phyloP scores from a whole-genome alignment of 1,140 invertebrate species.

The Camponotus vicinus region DNA sequence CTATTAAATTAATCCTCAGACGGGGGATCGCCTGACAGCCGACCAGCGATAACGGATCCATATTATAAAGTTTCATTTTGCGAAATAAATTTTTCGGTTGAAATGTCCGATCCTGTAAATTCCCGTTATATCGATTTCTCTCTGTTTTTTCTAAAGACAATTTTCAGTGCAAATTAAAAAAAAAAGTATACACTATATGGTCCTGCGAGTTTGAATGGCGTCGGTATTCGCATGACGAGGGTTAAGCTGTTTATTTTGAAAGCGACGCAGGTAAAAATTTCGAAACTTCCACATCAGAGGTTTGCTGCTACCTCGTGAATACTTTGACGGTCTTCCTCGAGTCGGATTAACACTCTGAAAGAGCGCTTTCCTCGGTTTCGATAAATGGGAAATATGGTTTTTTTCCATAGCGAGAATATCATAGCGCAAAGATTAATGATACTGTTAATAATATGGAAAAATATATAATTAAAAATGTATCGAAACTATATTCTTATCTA shows the following conservation, averaged over 20 bases:
- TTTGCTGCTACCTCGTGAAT: background rate
- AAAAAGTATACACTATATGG: no score
- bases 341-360: conserved; percentile 8
- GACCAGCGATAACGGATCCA: background rate
- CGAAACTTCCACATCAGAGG: conserved; percentile 1
- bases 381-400: background rate
- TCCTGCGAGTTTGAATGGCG: background rate
- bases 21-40: background rate
- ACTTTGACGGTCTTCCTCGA: conserved; percentile 10
- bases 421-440: background rate
- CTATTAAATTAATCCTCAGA: background rate
- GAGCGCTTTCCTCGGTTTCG: background rate
- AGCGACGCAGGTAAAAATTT: conserved; percentile 30
- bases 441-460: conserved; percentile 12
- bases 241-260: conserved; percentile 28
- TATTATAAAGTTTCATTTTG: background rate
- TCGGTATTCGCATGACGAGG: background rate
- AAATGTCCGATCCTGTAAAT: no score
- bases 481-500: conserved; percentile 31
- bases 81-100: no score
- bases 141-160: no score
- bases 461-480: background rate
- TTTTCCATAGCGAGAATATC: background rate
- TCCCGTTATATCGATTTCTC: background rate
- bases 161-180: no score